These are phyloP conservation scores for Tautogolabrus adspersus DNA, from an alignment of 2,113 vertebrate genomes.

Conservation along the genomic window DNA sequence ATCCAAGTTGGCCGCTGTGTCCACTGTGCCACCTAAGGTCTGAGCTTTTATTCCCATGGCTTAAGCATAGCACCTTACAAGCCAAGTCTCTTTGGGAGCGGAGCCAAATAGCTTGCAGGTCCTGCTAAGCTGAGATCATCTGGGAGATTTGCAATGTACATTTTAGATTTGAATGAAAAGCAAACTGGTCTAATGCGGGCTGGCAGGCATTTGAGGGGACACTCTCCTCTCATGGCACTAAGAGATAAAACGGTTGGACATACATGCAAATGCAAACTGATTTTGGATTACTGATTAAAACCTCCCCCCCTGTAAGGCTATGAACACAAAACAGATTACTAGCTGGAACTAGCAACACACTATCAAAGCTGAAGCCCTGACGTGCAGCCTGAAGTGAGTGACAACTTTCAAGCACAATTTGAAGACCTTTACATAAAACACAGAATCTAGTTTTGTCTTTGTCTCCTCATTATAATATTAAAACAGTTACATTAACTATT, in stretches of 20 bases:
- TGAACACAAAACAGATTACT: not conserved
- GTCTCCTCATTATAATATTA: not conserved
- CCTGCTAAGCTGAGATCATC: conserved; percentile 73
- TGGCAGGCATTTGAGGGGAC: conserved; percentile 44
- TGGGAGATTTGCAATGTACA: conserved; percentile 79
- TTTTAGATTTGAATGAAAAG: conserved; percentile 77
- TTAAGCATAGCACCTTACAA: conserved; percentile 55
- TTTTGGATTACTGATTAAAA: conserved; percentile 16
- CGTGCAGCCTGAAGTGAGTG: not conserved
- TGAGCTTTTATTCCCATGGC: conserved; percentile 50
- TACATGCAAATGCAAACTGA: conserved; percentile 66
- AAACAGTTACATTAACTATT: conserved; percentile 57
- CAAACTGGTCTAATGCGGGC: conserved; percentile 42
- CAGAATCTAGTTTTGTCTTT: conserved; percentile 8
- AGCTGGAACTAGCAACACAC: not conserved
- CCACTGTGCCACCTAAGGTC: conserved; percentile 57
- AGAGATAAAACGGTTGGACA: conserved; percentile 23
- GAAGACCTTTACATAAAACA: not conserved
- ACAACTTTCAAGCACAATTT: not conserved
- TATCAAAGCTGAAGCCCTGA: not conserved
- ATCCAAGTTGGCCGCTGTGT: conserved; percentile 44
- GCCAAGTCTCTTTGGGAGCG: conserved; percentile 62
- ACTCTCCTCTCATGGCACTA: conserved; percentile 26
- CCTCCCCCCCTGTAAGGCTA: not conserved
- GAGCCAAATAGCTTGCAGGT: conserved; percentile 61